Conservation (phyloP, 1,140 invertebrate genomes). For the Pogonomyrmex californicus region DNA sequence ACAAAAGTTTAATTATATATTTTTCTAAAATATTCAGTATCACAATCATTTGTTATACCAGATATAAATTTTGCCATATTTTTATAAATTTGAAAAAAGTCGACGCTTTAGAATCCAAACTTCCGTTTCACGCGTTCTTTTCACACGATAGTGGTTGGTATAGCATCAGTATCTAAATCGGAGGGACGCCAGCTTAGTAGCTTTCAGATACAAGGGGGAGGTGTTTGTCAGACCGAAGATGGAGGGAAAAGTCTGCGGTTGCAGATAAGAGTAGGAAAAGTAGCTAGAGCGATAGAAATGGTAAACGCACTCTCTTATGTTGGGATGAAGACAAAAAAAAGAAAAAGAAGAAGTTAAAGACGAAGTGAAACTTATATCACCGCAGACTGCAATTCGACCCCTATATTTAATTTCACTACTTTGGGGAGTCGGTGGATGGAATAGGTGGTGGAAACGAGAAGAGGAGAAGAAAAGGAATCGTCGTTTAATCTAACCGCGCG, state of each 20-base stretch:
- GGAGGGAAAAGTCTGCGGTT: constrained; percentile 81
- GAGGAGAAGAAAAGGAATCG: constrained; percentile 79
- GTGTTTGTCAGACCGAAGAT: constrained; percentile 80
- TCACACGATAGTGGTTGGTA: constrained; percentile 54
- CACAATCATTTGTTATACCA: neutral
- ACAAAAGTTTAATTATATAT: neutral
- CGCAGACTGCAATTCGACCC: constrained; percentile 83
- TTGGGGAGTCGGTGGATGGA: constrained; percentile 73
- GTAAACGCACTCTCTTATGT: constrained; percentile 55
- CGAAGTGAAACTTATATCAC: constrained; percentile 75
- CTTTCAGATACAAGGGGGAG: constrained; percentile 80
- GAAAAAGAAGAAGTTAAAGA: constrained; percentile 5
- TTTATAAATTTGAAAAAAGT: neutral
- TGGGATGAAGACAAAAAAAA: constrained; percentile 51
- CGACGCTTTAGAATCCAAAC: neutral
- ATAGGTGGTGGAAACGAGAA: constrained; percentile 70
- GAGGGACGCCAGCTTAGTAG: constrained; percentile 76
- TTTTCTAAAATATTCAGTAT: neutral
- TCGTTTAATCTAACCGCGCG: constrained; percentile 86
- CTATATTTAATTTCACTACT: constrained; percentile 86
- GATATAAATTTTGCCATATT: neutral
- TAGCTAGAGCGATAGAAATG: constrained; percentile 59
- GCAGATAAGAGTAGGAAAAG: constrained; percentile 81
- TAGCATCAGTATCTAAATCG: constrained; percentile 71
- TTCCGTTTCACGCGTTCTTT: constrained; percentile 25